phyloP scores from a whole-genome alignment of 2,797 vertebrate genomes.

The Gorsachius magnificus region DNA sequence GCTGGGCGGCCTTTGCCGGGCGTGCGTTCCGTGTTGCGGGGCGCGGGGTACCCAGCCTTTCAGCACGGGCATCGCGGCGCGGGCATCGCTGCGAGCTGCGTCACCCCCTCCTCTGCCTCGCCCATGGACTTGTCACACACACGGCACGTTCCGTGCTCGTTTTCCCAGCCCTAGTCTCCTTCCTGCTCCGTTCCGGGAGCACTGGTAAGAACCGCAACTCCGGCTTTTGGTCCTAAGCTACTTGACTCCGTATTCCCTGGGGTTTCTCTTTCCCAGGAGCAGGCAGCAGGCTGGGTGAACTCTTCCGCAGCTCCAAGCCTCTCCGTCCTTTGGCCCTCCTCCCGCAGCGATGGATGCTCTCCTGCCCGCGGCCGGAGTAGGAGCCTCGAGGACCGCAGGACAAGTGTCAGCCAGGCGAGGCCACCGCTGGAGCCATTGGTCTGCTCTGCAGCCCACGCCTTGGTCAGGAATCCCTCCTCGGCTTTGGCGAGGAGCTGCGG shows the following conservation, averaged over 20 bases:
- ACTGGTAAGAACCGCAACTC: not conserved
- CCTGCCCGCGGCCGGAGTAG: accelerated
- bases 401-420: not conserved
- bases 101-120: not conserved
- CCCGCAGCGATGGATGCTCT: not conserved
- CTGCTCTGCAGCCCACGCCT: not conserved
- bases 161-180: not conserved
- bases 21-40: no score
- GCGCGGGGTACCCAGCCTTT: not conserved
- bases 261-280: not conserved
- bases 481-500: not conserved
- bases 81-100: not conserved
- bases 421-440: not conserved
- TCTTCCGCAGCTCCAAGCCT: not conserved
- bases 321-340: not conserved
- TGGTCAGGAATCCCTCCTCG: not conserved
- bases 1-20: not conserved
- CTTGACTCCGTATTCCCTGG: not conserved
- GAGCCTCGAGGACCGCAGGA: not conserved
- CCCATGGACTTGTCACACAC: accelerated
- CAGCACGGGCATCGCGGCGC: accelerated
- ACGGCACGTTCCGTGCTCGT: accelerated
- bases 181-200: not conserved
- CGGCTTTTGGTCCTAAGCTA: not conserved
- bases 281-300: not conserved